Evolutionary conservation across 2,113 vertebrate species (phyloP).

Genomic region (Phylloscopus whistleri): DNA sequence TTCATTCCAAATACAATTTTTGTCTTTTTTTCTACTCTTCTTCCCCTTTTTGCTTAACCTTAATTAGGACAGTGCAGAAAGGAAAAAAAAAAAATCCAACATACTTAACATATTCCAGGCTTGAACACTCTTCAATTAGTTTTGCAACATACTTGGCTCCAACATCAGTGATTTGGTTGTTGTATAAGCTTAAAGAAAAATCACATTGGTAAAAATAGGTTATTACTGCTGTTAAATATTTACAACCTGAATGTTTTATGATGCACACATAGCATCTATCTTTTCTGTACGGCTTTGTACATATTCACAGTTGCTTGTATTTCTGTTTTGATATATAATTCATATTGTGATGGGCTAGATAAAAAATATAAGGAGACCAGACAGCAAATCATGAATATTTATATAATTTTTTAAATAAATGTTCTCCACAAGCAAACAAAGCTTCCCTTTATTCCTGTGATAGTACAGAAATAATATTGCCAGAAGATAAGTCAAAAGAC

Average conservation of each 20-base stretch:
- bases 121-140: slow-evolving; percentile 87
- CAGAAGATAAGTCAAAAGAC: background rate
- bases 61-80: background rate
- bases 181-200: slow-evolving; percentile 85
- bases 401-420: background rate
- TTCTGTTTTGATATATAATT: slow-evolving; percentile 14
- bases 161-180: slow-evolving; percentile 88
- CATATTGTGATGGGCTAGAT: background rate
- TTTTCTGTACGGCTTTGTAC: background rate
- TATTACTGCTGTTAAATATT: slow-evolving; percentile 21
- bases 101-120: slow-evolving; percentile 85
- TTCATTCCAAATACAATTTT: background rate
- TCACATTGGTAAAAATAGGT: slow-evolving; percentile 10
- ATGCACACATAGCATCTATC: background rate
- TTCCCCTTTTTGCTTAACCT: background rate
- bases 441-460: background rate
- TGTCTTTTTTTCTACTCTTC: background rate
- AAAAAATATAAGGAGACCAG: background rate
- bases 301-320: background rate
- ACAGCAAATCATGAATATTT: background rate
- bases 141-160: slow-evolving; percentile 85
- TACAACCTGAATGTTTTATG: slow-evolving; percentile 4
- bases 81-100: slow-evolving; percentile 15
- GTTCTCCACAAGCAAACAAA: background rate
- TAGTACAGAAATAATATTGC: background rate